Base-by-base conservation (phyloP, 1,140 invertebrate species). In the Oreohelix idahoensis region DNA sequence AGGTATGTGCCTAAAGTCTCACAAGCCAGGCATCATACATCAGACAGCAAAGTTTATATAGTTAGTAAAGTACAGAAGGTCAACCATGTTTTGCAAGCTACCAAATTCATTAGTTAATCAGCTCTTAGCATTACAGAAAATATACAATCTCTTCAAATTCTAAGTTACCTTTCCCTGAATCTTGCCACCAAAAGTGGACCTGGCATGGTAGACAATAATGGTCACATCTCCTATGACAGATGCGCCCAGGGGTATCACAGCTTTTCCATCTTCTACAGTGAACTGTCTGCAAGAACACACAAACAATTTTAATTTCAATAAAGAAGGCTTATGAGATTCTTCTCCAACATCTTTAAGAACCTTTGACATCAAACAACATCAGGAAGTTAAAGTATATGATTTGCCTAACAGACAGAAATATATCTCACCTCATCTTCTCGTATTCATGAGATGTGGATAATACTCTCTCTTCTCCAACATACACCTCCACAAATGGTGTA, bases 401-500 rank as follows among this genome's bases (percentile, higher is more conserved):
- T n/a, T n/a, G n/a, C n/a, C n/a, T n/a, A n/a, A n/a, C n/a, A n/a
- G 42, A 5, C 15, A 45, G 42, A 45, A 15, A 8, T 15, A 58
- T 4, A 77, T 86, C 81, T 86, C 86, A 91, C 88, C 88, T 92
- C 94, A 98, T 96, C 89, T 95, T 95, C 86, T 98, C 97, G 91
- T 98, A 99, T 83, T 97, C 97, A 87, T 96, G 95, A 20, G 94
- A 93, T 0, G 97, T 97, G 0, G 96, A 96, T 23, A 97, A 94
- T 23, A 98, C 92, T 89, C 96, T 94, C 70, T 96, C 95, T 84
- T 97, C 97, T 88, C 97, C 97, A 88, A 96, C 96, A 91, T 96
- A 98, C 51, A 99, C 95, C 93, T 99, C 97, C 36, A 98, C 94
- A 93, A 97, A 98, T 23, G 97, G 97, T 84, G 97, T 94, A 90